phyloP scores from a whole-genome alignment of 2,113 vertebrate species.

The Corythornis madagascariensis region DNA sequence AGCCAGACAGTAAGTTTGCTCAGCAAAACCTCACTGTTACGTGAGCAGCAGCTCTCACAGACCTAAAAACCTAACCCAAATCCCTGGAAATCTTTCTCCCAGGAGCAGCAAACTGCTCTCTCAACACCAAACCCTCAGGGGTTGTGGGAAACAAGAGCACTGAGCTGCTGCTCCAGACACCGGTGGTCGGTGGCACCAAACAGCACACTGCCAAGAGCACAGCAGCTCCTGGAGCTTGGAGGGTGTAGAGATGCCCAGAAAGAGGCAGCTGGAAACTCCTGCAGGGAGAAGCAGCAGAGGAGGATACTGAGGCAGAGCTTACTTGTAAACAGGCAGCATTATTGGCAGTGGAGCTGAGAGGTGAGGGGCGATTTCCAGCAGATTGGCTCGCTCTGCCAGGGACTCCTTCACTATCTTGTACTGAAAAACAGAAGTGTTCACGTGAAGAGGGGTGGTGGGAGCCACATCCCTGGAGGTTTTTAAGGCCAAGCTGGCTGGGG shows the following conservation, averaged over 20 bases:
- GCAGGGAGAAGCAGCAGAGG: neutral
- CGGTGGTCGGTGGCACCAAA: fast-evolving
- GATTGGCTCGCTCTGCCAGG: slow-evolving; percentile 90
- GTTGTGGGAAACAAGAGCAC: neutral
- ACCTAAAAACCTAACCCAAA: neutral
- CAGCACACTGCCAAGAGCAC: neutral
- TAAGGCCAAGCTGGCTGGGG: too few relatives aligned
- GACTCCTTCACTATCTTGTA: slow-evolving; percentile 97
- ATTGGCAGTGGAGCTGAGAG: slow-evolving; percentile 91
- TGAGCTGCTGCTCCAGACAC: neutral
- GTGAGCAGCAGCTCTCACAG: neutral
- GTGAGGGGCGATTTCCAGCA: slow-evolving; percentile 93
- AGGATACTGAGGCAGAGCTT: slow-evolving; percentile 40
- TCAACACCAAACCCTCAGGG: fast-evolving
- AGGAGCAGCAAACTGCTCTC: neutral
- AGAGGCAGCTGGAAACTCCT: neutral
- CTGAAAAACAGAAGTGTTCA: slow-evolving; percentile 69
- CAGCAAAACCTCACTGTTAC: neutral
- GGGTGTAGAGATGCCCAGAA: neutral
- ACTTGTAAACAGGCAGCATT: slow-evolving; percentile 98
- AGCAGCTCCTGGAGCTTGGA: neutral
- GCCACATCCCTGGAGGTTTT: too few relatives aligned
- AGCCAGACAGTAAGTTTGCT: neutral
- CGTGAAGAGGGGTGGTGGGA: neutral
- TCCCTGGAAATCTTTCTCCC: too few relatives aligned